phyloP scores from a whole-genome alignment of 2,888 invertebrate genomes.

The Tethea ocularis region DNA sequence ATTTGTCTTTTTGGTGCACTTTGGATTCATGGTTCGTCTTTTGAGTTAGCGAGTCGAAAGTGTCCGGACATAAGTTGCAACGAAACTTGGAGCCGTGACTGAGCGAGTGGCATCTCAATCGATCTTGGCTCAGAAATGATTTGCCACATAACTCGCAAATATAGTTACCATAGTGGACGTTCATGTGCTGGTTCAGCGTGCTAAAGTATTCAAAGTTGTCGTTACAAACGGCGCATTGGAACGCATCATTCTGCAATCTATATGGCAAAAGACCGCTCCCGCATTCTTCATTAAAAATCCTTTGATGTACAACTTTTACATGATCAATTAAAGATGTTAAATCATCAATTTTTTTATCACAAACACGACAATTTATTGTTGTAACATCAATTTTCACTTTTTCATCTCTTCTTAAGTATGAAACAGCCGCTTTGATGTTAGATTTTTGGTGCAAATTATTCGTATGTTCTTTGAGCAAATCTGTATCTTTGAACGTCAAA shows the following conservation, averaged over 20 bases:
- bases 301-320: conserved; percentile 48
- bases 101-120: conserved; percentile 60
- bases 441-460: conserved; percentile 50
- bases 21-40: conserved; percentile 56
- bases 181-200: conserved; percentile 76
- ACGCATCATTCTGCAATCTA: conserved; percentile 45
- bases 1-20: conserved; percentile 55
- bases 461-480: conserved; percentile 68
- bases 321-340: conserved; percentile 53
- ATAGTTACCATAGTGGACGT: conserved; percentile 65
- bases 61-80: conserved; percentile 56
- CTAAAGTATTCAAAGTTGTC: conserved; percentile 67
- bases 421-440: conserved; percentile 63
- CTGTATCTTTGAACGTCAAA: conserved; percentile 54
- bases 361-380: conserved; percentile 48
- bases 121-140: conserved; percentile 63
- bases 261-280: conserved; percentile 69
- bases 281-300: conserved; percentile 48
- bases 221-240: conserved; percentile 62
- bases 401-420: conserved; percentile 65
- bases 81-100: conserved; percentile 60
- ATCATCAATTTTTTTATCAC: conserved; percentile 38
- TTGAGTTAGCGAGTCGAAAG: conserved; percentile 58
- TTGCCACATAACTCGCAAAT: conserved; percentile 74
- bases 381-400: conserved; percentile 74